A percentile compares a stretch with the other conserved stretches of the same genome.
Evolutionary conservation across 2,113 vertebrate species (phyloP).

Genomic region (Tursiops truncatus): DNA sequence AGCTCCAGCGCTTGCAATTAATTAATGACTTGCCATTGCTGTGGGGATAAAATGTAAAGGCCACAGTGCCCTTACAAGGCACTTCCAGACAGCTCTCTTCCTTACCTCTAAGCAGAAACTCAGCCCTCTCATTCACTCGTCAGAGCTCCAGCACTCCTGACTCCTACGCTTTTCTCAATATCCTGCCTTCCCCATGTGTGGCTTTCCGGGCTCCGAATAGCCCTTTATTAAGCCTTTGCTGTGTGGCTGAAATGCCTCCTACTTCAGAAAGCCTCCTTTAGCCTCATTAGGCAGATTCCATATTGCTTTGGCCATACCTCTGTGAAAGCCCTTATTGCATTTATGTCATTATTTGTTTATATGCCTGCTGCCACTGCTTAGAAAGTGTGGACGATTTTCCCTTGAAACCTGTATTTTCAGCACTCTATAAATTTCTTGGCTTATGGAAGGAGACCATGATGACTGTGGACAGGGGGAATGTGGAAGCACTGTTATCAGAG

Average conservation of each 20-base stretch:
- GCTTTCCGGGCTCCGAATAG: background rate
- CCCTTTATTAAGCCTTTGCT: background rate
- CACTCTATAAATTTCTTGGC: background rate
- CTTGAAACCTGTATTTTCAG: background rate
- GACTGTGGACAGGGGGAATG: background rate
- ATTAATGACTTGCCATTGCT: background rate
- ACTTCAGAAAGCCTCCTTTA: background rate
- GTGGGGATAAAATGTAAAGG: background rate
- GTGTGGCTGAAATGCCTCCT: background rate
- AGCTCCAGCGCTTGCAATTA: background rate
- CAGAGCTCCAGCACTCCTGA: background rate
- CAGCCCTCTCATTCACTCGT: background rate
- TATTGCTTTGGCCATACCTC: background rate
- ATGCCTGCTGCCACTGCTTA: background rate
- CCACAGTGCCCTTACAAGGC: background rate
- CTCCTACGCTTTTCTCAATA: background rate
- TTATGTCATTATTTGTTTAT: background rate
- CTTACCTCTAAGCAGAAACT: background rate
- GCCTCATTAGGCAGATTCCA: background rate
- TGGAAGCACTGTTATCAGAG: background rate
- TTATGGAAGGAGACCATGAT: background rate
- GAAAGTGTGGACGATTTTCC: background rate
- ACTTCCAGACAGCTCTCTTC: too few species aligned
- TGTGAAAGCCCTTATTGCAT: background rate
- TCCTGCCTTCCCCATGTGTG: background rate